These are phyloP conservation scores for Etheostoma spectabile DNA, from an alignment of 2,113 vertebrate species.

Conservation along the genomic window DNA sequence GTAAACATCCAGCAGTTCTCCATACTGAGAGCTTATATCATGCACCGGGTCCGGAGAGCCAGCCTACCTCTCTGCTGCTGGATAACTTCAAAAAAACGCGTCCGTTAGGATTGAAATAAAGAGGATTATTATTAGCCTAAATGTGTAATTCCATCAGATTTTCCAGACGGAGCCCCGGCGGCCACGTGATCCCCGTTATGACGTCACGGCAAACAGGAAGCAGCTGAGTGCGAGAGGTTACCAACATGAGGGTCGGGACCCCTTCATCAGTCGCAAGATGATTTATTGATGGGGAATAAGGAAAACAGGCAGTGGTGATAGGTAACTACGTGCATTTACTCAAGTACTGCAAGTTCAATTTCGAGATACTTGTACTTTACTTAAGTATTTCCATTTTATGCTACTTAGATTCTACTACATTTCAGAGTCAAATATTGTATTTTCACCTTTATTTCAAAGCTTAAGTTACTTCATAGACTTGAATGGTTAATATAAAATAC, in stretches of 20 bases:
- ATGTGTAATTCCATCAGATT: conserved; percentile 32
- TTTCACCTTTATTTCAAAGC: not conserved
- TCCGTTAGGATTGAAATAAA: not conserved
- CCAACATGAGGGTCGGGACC: not conserved
- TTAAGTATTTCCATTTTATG: not conserved
- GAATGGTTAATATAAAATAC: not conserved
- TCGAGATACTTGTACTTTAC: not conserved
- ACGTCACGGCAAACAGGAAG: conserved; percentile 47
- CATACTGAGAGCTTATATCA: conserved; percentile 72
- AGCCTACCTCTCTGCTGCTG: conserved; percentile 39
- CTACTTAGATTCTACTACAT: not conserved
- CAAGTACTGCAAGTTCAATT: too few species aligned
- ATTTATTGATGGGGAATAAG: not conserved
- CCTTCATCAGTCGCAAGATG: not conserved
- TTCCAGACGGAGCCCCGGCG: conserved; percentile 46
- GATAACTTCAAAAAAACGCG: not conserved
- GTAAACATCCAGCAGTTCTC: conserved; percentile 58
- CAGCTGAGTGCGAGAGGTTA: not conserved
- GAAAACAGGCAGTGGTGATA: not conserved
- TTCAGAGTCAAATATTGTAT: not conserved
- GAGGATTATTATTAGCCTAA: conserved; percentile 6
- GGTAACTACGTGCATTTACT: not conserved
- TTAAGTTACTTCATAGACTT: not conserved
- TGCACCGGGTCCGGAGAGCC: conserved; percentile 1
- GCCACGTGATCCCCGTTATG: conserved; percentile 38